A percentile compares a stretch with the other conserved stretches of the same genome.
Evolutionary conservation across 37 sponge, comb jelly and placozoan genomes (phyloP).

Genomic region (Haliclona indistincta): DNA sequence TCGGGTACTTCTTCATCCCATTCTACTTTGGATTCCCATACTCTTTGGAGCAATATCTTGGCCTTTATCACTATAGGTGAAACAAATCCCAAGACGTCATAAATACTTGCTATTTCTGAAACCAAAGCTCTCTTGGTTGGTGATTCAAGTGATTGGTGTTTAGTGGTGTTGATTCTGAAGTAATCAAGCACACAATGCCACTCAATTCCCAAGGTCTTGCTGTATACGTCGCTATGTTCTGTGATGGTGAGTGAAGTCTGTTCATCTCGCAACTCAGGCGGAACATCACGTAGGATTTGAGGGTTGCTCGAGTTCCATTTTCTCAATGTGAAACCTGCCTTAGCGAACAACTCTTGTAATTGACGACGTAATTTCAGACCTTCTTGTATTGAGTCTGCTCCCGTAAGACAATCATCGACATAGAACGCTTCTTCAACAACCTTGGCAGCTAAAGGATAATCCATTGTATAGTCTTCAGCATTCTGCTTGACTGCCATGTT

Average conservation of each 20-base stretch:
- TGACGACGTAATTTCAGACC: neutral
- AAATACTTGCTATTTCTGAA: slow-evolving; percentile 33
- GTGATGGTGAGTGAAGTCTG: slow-evolving; percentile 4
- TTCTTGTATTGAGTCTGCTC: slow-evolving; percentile 10
- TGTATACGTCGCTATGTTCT: neutral
- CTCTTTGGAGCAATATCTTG: slow-evolving; percentile 16
- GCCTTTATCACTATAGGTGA: slow-evolving; percentile 6
- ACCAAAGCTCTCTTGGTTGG: slow-evolving; percentile 20
- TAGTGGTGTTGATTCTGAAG: slow-evolving; percentile 8
- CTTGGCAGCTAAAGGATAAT: neutral
- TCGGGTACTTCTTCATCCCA: slow-evolving; percentile 16
- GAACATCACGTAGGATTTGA: neutral
- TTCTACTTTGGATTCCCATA: slow-evolving; percentile 10
- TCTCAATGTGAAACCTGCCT: slow-evolving; percentile 5
- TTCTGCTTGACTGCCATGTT: slow-evolving; percentile 20
- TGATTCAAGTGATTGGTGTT: neutral
- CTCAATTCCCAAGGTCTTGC: slow-evolving; percentile 25
- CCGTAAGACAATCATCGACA: slow-evolving; percentile 12
- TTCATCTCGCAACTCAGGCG: slow-evolving; percentile 11
- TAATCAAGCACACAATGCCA: slow-evolving; percentile 21
- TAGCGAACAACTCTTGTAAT: neutral
- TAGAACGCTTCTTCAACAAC: slow-evolving; percentile 12
- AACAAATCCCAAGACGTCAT: slow-evolving; percentile 21
- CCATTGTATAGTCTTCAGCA: slow-evolving; percentile 8
- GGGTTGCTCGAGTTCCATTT: slow-evolving; percentile 10